Evolutionary conservation across 1,140 invertebrate species (phyloP).

Genomic region (Drosophila lini): DNA sequence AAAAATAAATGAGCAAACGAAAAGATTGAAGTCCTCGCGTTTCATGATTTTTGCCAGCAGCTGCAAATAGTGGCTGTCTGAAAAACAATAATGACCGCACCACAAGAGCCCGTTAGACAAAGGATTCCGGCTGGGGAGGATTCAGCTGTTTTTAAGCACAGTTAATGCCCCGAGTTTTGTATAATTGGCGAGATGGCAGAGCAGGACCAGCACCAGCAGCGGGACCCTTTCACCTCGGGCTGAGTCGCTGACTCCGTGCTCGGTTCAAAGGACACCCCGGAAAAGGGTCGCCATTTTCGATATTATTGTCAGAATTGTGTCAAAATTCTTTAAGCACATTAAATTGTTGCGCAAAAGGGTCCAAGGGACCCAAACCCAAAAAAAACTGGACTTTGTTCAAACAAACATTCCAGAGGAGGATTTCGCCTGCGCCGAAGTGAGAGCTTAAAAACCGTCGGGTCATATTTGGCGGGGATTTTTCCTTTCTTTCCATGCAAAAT

Average conservation of each 20-base stretch:
- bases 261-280: constrained; percentile 31
- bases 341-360: constrained; percentile 46
- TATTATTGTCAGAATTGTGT: constrained; percentile 67
- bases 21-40: constrained; percentile 18
- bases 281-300: constrained; percentile 56
- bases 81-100: constrained; percentile 64
- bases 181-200: constrained; percentile 39
- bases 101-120: constrained; percentile 32
- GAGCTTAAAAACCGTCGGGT: constrained; percentile 2
- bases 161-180: constrained; percentile 54
- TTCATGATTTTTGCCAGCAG: constrained; percentile 54
- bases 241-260: constrained; percentile 11
- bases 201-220: not conserved
- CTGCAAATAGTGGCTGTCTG: constrained; percentile 62
- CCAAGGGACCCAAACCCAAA: not conserved
- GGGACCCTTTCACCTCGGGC: constrained; percentile 29
- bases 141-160: constrained; percentile 57
- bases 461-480: not conserved
- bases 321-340: constrained; percentile 68
- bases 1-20: constrained; percentile 33
- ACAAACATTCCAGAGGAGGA: constrained; percentile 23
- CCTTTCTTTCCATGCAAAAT: constrained; percentile 7
- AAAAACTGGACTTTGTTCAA: constrained; percentile 6
- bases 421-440: constrained; percentile 7
- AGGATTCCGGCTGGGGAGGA: constrained; percentile 1